Base-by-base conservation (phyloP, 1,140 invertebrate species). In the Zaprionus davidi region DNA sequence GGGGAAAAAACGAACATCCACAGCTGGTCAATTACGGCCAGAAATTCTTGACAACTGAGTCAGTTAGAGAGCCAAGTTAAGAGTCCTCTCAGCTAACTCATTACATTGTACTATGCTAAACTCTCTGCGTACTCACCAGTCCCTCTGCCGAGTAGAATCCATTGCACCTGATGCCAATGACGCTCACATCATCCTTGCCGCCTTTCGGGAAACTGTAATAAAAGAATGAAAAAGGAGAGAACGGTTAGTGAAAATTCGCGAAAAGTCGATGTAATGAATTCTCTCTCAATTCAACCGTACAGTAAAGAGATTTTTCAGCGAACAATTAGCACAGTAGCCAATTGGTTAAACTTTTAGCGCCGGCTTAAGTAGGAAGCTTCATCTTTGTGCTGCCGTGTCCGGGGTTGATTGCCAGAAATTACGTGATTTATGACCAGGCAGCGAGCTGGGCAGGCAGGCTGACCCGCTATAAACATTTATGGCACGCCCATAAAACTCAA, bases 151-250 rank as follows among this genome's bases (percentile, higher is more conserved):
- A 46, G 41, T 17, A 17, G 59, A 59, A 62, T 22, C 55, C 51
- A 51, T 60, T 78, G 24, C 46, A 67, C 20, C 58, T 60, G 57
- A 64, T 67, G 26, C 66, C 78, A 62, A 74, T 70, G n/a, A 78
- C 56, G 65, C 41, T 78, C 20, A 58, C 31, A 65, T 66, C 79
- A 36, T 70, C 65, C 44, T 76, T 79, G 76, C 68, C 69, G 5
- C 13, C 73, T 79, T 73, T 79, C 28, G 76, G 79, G 49, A 85
- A 80, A 76, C 85, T 90, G 76, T 46, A 85, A 67, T 34, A 67
- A 67, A 85, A 49, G 24, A 55, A n/a, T 57, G n/a, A n/a, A n/a
- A 49, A 62, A 71, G 15, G 22, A 57, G 55, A 28, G 53, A n/a
- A n/a, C n/a, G n/a, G 41, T 60, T 60, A 55, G n/a, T 5, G 24